A percentile compares a stretch with the other conserved stretches of the same genome.
Evolutionary conservation across 2,888 invertebrate genomes (phyloP).

Genomic region (Dione juno): DNA sequence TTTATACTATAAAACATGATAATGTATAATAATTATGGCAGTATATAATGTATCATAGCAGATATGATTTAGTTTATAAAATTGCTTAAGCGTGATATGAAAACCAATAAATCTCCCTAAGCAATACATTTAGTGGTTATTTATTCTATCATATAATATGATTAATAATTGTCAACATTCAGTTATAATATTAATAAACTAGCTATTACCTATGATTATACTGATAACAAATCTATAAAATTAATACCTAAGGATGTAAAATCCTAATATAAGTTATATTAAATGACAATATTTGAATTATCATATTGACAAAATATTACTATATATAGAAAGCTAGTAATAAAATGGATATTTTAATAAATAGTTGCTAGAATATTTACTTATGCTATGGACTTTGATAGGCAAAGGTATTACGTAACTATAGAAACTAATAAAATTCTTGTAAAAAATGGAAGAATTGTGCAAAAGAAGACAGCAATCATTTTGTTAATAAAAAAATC

Average conservation of each 20-base stretch:
- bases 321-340: neutral
- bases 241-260: slow-evolving; percentile 17
- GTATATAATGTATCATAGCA: slow-evolving; percentile 44
- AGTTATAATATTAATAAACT: slow-evolving; percentile 26
- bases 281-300: neutral
- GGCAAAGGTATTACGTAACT: slow-evolving; percentile 6
- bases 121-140: slow-evolving; percentile 49
- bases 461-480: slow-evolving; percentile 28
- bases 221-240: neutral
- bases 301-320: neutral
- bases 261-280: neutral
- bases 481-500: slow-evolving; percentile 15
- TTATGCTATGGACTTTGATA: slow-evolving; percentile 4
- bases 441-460: slow-evolving; percentile 32
- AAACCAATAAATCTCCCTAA: slow-evolving; percentile 58
- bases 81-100: slow-evolving; percentile 50
- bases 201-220: slow-evolving; percentile 23
- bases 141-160: slow-evolving; percentile 36
- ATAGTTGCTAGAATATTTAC: slow-evolving; percentile 1
- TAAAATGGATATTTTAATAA: neutral
- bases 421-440: neutral
- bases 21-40: slow-evolving; percentile 55
- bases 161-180: slow-evolving; percentile 20
- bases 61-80: slow-evolving; percentile 30
- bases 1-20: slow-evolving; percentile 68